Percentiles rank a stretch among this genome's conserved stretches.
Conservation (phyloP, 2,113 vertebrate genomes). For the Pongo abelii region DNA sequence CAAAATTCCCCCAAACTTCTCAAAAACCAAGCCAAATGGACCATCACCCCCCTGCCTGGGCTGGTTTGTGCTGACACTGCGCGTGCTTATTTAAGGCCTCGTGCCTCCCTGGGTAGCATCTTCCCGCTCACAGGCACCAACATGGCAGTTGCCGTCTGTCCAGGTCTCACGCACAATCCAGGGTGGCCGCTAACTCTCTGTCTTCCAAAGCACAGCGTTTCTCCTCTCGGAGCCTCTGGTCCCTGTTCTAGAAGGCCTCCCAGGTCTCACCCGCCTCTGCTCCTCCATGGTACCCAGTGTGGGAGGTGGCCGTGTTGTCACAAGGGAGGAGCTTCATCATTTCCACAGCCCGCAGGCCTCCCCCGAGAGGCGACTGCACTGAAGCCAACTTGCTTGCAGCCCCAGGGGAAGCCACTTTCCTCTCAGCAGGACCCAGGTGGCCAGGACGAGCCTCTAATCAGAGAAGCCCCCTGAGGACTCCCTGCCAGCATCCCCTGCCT, state of each 20-base stretch:
- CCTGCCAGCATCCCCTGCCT: rapidly evolving
- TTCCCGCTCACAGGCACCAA: too few species aligned
- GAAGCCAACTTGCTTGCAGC: not conserved
- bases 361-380: not conserved
- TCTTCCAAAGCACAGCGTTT: not conserved
- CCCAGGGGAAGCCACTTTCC: not conserved
- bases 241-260: not conserved
- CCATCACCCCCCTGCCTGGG: not conserved
- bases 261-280: not conserved
- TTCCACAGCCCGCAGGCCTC: not conserved
- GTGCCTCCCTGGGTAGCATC: rapidly evolving
- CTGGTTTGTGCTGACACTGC: rapidly evolving
- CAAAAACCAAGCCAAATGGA: not conserved
- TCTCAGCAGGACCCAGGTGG: not conserved
- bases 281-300: rapidly evolving
- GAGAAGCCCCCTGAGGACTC: not conserved
- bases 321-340: not conserved
- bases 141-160: rapidly evolving
- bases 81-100: rapidly evolving
- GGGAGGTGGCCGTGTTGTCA: not conserved
- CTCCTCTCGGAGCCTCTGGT: not conserved
- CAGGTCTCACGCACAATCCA: rapidly evolving
- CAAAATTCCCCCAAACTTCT: not conserved
- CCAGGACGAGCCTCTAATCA: not conserved
- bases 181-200: not conserved